phyloP scores from a whole-genome alignment of 2,797 vertebrate genomes.

The Aldrovandia affinis region DNA sequence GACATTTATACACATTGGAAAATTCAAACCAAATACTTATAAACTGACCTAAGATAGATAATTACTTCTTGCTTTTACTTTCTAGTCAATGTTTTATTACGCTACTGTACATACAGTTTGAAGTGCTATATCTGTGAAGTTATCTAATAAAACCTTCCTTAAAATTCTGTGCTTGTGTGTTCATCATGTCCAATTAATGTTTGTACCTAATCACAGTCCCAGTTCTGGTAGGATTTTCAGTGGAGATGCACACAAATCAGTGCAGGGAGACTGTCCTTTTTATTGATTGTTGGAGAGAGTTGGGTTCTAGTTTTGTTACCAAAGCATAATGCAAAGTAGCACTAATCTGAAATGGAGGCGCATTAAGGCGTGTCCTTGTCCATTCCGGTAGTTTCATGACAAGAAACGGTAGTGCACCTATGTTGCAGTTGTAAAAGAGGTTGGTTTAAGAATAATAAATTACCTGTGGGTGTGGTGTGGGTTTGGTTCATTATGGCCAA shows the following conservation, averaged over 20 bases:
- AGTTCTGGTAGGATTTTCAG: neutral
- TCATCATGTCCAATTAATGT: neutral
- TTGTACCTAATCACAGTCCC: neutral
- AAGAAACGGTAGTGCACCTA: too few species aligned
- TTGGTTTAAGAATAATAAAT: too few species aligned
- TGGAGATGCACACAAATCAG: neutral
- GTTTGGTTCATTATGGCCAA: too few species aligned
- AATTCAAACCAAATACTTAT: neutral
- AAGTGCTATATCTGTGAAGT: constrained; percentile 17
- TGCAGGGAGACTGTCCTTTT: neutral
- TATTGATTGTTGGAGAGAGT: neutral
- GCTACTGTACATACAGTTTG: constrained; percentile 26
- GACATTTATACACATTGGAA: neutral
- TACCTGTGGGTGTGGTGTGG: too few species aligned
- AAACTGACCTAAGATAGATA: constrained; percentile 8
- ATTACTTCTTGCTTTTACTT: constrained; percentile 13
- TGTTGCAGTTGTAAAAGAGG: too few species aligned
- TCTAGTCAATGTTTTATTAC: constrained; percentile 17
- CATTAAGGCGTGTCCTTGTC: too few species aligned
- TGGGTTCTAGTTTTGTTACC: too few species aligned
- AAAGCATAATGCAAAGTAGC: too few species aligned
- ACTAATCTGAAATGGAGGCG: too few species aligned
- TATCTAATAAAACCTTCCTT: constrained; percentile 11
- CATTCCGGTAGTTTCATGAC: too few species aligned
- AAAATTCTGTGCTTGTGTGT: neutral